phyloP scores from a whole-genome alignment of 2,888 invertebrate genomes.

The Pseudococcus viburni region DNA sequence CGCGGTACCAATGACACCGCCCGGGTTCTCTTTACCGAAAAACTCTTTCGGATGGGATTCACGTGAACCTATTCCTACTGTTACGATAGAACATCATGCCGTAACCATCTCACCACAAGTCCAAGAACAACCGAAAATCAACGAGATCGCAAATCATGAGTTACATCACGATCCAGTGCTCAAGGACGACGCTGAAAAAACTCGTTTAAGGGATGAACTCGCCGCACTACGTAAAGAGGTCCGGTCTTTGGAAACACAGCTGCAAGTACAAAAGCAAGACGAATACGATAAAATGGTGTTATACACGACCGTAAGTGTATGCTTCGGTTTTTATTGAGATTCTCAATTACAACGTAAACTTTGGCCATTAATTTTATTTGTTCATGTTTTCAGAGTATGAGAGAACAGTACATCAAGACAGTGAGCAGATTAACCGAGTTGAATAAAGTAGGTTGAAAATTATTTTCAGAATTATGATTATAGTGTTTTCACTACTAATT shows the following conservation, averaged over 20 bases:
- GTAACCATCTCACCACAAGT: no score
- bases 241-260: background rate
- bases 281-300: background rate
- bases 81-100: no score
- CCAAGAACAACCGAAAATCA: no score
- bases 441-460: background rate
- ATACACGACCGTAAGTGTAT: background rate
- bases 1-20: no score
- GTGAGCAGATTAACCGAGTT: background rate
- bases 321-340: background rate
- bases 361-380: background rate
- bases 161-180: no score
- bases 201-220: background rate
- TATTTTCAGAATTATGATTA: no score
- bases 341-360: background rate
- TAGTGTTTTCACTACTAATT: no score
- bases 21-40: no score
- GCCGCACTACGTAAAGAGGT: background rate
- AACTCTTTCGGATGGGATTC: no score
- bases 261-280: background rate
- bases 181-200: background rate
- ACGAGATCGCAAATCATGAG: no score
- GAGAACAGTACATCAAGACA: background rate
- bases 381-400: background rate
- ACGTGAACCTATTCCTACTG: no score